A percentile compares a stretch with the other conserved stretches of the same genome.
These are phyloP conservation scores for Cydia strobilella DNA, from an alignment of 1,140 invertebrate species.

Conservation along the genomic window DNA sequence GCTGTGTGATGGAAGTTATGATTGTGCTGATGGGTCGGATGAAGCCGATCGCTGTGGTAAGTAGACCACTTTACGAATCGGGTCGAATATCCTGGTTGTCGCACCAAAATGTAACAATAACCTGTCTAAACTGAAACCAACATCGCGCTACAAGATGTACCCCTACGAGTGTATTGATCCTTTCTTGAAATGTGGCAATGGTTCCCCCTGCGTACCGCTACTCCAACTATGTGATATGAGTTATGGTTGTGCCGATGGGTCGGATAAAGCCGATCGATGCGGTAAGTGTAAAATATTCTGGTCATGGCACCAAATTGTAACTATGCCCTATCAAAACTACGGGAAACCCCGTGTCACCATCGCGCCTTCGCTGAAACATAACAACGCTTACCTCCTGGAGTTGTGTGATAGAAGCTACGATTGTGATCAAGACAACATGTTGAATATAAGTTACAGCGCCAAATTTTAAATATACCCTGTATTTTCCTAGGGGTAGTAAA, in stretches of 20 bases:
- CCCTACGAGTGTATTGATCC: constrained; percentile 81
- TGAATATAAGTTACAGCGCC: too few relatives aligned
- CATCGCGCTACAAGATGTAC: background rate
- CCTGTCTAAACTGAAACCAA: background rate
- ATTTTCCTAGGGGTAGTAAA: too few relatives aligned
- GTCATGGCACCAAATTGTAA: constrained; percentile 4
- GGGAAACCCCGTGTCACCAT: too few relatives aligned
- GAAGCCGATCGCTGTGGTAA: constrained; percentile 88
- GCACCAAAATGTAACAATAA: background rate
- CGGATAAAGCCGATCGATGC: constrained; percentile 74
- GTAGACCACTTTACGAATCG: background rate
- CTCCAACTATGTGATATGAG: constrained; percentile 82
- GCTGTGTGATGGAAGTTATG: constrained; percentile 84
- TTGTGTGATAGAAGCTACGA: background rate
- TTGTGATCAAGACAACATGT: background rate
- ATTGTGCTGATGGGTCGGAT: constrained; percentile 93
- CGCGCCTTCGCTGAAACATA: too few relatives aligned
- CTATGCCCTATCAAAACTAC: background rate
- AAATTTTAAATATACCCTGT: too few relatives aligned
- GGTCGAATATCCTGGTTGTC: background rate
- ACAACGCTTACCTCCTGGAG: too few relatives aligned
- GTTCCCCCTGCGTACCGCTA: constrained; percentile 84
- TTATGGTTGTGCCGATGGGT: constrained; percentile 84
- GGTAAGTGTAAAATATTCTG: constrained; percentile 63
- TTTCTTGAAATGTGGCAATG: constrained; percentile 83